Percentiles rank a stretch among this genome's conserved stretches.
phyloP scores from a whole-genome alignment of 2,113 vertebrate genomes.

The Synodontis membranacea region DNA sequence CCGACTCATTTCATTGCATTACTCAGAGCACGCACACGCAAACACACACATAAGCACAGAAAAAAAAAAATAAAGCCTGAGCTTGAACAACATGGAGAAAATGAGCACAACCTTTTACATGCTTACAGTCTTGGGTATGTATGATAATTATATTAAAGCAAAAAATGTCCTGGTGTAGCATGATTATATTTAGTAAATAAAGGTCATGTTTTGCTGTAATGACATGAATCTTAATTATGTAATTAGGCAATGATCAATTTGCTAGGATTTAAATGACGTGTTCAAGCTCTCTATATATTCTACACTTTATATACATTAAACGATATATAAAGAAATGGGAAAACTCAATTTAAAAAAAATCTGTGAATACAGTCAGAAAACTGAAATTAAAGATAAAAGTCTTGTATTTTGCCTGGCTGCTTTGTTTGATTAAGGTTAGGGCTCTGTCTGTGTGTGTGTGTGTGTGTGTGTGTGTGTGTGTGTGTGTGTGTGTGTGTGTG shows the following conservation, averaged over 20 bases:
- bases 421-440: too few species aligned
- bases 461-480: too few species aligned
- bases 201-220: not conserved
- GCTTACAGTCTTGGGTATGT: slow-evolving; percentile 18
- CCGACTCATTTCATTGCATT: not conserved
- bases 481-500: too few species aligned
- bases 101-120: not conserved
- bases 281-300: not conserved
- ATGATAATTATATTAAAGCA: not conserved
- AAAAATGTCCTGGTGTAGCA: not conserved
- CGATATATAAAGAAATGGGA: too few species aligned
- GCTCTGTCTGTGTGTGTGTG: too few species aligned
- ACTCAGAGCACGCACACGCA: not conserved
- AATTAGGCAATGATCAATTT: not conserved
- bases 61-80: not conserved
- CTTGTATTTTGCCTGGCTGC: too few species aligned
- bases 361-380: too few species aligned
- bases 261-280: not conserved
- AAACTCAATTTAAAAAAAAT: too few species aligned
- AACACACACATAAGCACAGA: not conserved
- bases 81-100: not conserved
- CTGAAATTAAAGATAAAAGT: too few species aligned
- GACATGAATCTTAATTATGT: not conserved
- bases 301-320: not conserved
- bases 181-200: not conserved